phyloP scores from a whole-genome alignment of 2,888 invertebrate species.

The Ganaspis brasiliensis region DNA sequence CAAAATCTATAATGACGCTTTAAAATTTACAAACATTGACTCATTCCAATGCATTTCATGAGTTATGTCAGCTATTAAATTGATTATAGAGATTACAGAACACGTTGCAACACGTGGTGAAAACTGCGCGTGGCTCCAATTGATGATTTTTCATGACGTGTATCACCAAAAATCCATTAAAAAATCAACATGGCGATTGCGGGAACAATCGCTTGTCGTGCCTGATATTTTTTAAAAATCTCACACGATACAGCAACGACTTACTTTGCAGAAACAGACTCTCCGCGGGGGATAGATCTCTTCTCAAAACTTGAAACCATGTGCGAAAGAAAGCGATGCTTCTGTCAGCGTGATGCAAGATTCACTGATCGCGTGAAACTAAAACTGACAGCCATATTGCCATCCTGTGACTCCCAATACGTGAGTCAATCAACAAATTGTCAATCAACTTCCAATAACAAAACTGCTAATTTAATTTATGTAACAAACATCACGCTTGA shows the following conservation, averaged over 20 bases:
- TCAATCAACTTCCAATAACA: conserved; percentile 4
- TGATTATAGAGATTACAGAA: conserved; percentile 23
- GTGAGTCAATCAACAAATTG: conserved; percentile 54
- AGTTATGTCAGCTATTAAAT: background rate
- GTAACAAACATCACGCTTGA: conserved; percentile 32
- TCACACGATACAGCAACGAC: conserved; percentile 42
- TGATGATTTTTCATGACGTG: conserved; percentile 44
- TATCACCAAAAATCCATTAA: conserved; percentile 28
- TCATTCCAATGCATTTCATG: background rate
- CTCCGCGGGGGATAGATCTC: conserved; percentile 34
- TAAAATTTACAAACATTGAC: background rate
- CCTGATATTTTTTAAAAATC: conserved; percentile 25
- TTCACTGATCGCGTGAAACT: conserved; percentile 51
- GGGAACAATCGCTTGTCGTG: conserved; percentile 18
- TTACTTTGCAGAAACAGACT: conserved; percentile 37
- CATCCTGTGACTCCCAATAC: conserved; percentile 49
- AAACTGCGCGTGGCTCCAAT: conserved; percentile 33
- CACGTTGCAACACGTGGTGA: conserved; percentile 45
- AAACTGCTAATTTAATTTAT: conserved; percentile 9
- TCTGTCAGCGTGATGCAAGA: conserved; percentile 42
- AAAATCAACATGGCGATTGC: conserved; percentile 27
- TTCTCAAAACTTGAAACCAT: conserved; percentile 36
- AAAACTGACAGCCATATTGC: conserved; percentile 57
- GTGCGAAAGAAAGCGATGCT: conserved; percentile 31
- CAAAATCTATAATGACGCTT: conserved; percentile 51